Evolutionary conservation across 2,888 invertebrate species (phyloP), one percentile per base, ranked within the genome.

Genomic region (Tiphia femorata): DNA sequence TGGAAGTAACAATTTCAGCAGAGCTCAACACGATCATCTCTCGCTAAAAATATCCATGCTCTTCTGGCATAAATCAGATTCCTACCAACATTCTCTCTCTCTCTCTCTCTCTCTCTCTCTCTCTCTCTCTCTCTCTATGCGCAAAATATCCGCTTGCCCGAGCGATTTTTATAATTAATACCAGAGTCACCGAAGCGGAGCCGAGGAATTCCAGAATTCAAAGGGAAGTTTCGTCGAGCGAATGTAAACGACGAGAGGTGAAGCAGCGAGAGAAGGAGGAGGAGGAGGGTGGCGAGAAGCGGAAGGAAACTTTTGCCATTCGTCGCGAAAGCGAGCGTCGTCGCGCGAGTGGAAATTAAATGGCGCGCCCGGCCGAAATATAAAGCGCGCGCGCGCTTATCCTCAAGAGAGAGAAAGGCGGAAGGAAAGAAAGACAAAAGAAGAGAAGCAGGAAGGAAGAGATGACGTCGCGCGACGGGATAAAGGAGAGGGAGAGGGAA

Each of bases 311-410:
- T 62, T 55, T 27, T 12, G 51, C 55, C 49, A 61, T 61, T 56
- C 48, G 52, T 41, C 16, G 40, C 12, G n/a, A n/a, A n/a, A n/a
- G n/a, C n/a, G 44, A 52, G 38, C 59, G 53, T 48, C 17, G 19
- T 57, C 40, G 44, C 37, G 30, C 62, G 60, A 55, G 49, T 56
- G 49, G 48, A 56, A 67, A 66, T 66, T 58, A 67, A 67, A 63
- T 60, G 42, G 49, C 43, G 46, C 44, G 21, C 52, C 53, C 51
- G 48, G 48, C 48, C 56, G 55, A 55, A 59, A 62, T 56, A 62
- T 52, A 62, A 52, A 46, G 59, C 42, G 20, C 29, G 12, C 10
- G 33, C 30, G 47, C 21, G 20, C 33, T 30, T 7, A 1, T 16
- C 43, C 23, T n/a, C n/a, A n/a, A n/a, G n/a, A n/a, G 30, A 43